A percentile compares a stretch with the other conserved stretches of the same genome.
Evolutionary conservation across 2,797 vertebrate genomes (phyloP).

Genomic region (Falco berigora): DNA sequence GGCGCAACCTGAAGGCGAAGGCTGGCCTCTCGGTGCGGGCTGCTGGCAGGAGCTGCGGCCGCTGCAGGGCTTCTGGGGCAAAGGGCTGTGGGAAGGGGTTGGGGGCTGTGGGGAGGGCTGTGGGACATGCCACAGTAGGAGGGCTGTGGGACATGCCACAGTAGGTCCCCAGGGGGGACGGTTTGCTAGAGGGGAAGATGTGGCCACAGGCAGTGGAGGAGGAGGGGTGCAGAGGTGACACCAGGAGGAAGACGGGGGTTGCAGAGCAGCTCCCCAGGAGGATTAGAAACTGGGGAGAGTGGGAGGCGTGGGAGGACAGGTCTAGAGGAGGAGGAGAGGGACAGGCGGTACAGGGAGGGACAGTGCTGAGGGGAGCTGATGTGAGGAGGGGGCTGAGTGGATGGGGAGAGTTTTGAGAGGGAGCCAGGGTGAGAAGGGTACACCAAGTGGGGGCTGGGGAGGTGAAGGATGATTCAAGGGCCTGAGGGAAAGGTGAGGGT

Average conservation of each 20-base stretch:
- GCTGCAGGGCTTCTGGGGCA: neutral
- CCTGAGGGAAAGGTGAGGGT: neutral
- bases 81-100: neutral
- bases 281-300: neutral
- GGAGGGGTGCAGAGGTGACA: neutral
- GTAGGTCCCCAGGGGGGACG: neutral
- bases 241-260: neutral
- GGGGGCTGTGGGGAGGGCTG: neutral
- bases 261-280: neutral
- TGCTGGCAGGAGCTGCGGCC: neutral
- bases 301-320: fast-evolving
- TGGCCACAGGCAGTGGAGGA: neutral
- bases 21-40: neutral
- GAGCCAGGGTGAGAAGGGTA: neutral
- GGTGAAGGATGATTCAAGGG: neutral
- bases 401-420: neutral
- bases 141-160: neutral
- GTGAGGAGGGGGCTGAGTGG: neutral
- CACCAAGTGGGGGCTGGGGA: neutral
- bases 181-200: neutral
- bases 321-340: neutral
- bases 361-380: neutral
- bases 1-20: neutral
- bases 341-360: neutral
- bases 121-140: neutral